These are phyloP conservation scores for Drosophila paracracens DNA, from an alignment of 2,888 invertebrate genomes.

Conservation along the genomic window DNA sequence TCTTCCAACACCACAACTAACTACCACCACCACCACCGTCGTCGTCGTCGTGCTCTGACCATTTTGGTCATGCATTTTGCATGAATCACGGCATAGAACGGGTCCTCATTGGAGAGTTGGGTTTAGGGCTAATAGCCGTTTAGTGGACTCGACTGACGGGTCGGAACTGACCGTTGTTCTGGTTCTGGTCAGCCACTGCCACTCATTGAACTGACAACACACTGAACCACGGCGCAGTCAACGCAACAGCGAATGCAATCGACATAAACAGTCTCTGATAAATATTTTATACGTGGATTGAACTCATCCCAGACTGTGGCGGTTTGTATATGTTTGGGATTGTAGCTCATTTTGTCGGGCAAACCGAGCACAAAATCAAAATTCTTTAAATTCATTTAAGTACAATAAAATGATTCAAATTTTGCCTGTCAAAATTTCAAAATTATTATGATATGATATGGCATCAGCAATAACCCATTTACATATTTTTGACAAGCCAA, in stretches of 20 bases:
- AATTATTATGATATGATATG: too few relatives aligned
- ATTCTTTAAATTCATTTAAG: neutral
- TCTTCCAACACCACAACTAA: slow-evolving; percentile 29
- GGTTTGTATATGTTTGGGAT: neutral
- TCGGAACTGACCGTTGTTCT: slow-evolving; percentile 15
- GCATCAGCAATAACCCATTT: too few relatives aligned
- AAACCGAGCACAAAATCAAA: neutral
- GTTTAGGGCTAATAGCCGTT: slow-evolving; percentile 70
- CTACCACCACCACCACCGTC: neutral
- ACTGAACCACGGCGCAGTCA: slow-evolving; percentile 21
- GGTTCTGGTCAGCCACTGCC: slow-evolving; percentile 7
- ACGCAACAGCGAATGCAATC: slow-evolving; percentile 59
- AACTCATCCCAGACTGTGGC: slow-evolving; percentile 9
- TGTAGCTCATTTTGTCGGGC: neutral
- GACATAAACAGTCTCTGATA: slow-evolving; percentile 32
- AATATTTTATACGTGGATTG: slow-evolving; percentile 46
- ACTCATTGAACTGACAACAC: slow-evolving; percentile 29
- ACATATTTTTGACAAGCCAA: neutral
- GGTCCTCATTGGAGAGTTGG: slow-evolving; percentile 19
- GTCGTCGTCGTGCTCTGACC: slow-evolving; percentile 47
- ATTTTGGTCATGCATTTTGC: slow-evolving; percentile 71
- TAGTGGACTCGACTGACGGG: slow-evolving; percentile 58
- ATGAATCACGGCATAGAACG: slow-evolving; percentile 50
- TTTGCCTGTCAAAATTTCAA: neutral
- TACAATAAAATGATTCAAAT: neutral